A percentile compares a stretch with the other conserved stretches of the same genome.
Conservation (phyloP, 1,140 invertebrate species). For the Polyergus mexicanus region DNA sequence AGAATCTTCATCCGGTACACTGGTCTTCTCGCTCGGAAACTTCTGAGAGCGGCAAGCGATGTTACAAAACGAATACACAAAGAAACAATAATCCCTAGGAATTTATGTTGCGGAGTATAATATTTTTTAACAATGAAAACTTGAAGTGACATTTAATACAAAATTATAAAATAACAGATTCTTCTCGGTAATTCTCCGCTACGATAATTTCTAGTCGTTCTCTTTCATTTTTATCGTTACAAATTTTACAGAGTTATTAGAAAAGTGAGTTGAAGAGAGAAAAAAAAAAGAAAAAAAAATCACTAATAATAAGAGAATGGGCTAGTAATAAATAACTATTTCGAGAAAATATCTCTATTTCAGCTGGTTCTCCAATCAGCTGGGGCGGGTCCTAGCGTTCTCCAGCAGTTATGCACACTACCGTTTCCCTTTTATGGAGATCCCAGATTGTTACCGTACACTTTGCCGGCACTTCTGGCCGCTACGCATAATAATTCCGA, state of each 20-base stretch:
- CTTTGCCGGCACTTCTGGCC: conserved; percentile 95
- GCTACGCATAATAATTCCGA: conserved; percentile 91
- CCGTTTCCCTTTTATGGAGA: conserved; percentile 97
- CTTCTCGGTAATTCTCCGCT: neutral
- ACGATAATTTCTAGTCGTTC: neutral
- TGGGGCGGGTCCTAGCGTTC: conserved; percentile 93
- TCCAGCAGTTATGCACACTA: conserved; percentile 95
- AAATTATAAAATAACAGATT: neutral
- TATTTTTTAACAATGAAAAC: neutral
- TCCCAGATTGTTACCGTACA: conserved; percentile 90
- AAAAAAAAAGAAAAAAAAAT: neutral
- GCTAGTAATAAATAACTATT: neutral
- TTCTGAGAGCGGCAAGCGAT: neutral
- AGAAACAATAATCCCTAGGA: neutral
- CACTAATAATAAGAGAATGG: neutral
- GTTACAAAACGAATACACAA: too few species aligned
- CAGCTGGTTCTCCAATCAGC: conserved; percentile 92
- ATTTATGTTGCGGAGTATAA: too few species aligned
- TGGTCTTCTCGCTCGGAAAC: neutral
- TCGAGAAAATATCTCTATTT: conserved; percentile 73
- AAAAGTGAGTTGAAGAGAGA: neutral
- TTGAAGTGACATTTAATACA: neutral
- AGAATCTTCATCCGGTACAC: conserved; percentile 24
- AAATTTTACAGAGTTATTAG: neutral
- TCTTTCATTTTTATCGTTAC: neutral